Base-by-base conservation (phyloP, 2,888 invertebrate species). In the Beris chalybata region DNA sequence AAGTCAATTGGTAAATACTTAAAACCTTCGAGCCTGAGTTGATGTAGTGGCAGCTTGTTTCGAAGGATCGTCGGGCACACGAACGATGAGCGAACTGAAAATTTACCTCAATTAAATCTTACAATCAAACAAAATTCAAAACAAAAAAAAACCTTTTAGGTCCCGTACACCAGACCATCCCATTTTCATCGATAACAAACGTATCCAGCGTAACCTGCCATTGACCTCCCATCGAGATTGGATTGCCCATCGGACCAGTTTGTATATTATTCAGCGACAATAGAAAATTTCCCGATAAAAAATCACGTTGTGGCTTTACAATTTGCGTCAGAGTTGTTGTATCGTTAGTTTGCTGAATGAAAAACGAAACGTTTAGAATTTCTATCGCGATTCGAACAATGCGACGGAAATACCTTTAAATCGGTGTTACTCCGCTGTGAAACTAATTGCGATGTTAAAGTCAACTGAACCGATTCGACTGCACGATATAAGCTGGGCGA, bases 241-340 rank as follows among this genome's bases (percentile, higher is more conserved):
- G 78, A 12, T 68, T 54, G 12, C 71, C 71, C 65, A 71, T 67
- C 44, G 69, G 68, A 12, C 67, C 69, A n/a, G 59, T 47, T 63
- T 70, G 70, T 30, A 67, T 55, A 64, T 70, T 68, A 44, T 70
- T 72, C 5, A 73, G 63, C 7, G 72, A 71, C 47, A 97, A 83
- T 58, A 97, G 82, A 80, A 97, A 96, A 78, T 94, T 94, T 0
- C 94, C 93, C 0, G 93, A 91, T 80, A 97, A 95, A 83, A 96
- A 97, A 77, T 97, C 97, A 32, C 94, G 89, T 74, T 95, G 93
- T 0, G 96, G 96, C 9, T 88, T 86, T 3, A 95, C 94, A 0
- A 89, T 91, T 79, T 95, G 93, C 31, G 88, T 89, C 63, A 93
- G 83, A 0, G 83, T 83, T 7, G 86, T 81, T 0, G 75, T 77